A percentile compares a stretch with the other conserved stretches of the same genome.
Evolutionary conservation across 2,113 vertebrate genomes (phyloP).

Genomic region (Eulacestoma nigropectus): DNA sequence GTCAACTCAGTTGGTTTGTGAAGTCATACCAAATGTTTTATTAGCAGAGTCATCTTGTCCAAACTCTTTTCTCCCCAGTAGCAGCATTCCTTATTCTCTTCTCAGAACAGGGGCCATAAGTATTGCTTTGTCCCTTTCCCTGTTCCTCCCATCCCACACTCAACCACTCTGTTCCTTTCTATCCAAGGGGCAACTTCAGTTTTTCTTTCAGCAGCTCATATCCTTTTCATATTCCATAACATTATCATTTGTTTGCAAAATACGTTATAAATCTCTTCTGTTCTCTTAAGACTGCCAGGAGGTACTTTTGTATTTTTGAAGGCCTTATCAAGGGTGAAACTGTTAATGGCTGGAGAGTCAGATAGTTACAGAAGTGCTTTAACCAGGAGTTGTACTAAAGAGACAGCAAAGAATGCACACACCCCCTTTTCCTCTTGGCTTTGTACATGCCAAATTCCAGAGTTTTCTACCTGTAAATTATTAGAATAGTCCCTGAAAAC

Average conservation of each 20-base stretch:
- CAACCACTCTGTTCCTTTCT: not conserved
- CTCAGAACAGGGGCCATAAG: not conserved
- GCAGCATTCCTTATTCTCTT: not conserved
- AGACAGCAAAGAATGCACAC: not conserved
- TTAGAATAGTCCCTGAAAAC: not conserved
- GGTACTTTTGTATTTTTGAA: not conserved
- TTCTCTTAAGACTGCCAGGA: not conserved
- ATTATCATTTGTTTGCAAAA: not conserved
- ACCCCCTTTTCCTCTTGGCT: not conserved
- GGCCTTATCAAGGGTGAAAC: not conserved
- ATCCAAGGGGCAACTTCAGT: not conserved
- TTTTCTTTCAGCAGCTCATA: not conserved
- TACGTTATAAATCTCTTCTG: not conserved
- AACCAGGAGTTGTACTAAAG: not conserved
- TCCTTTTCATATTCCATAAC: not conserved
- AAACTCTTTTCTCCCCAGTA: not conserved
- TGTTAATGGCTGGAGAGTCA: not conserved
- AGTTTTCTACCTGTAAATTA: not conserved
- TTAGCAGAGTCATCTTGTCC: not conserved
- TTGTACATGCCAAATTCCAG: not conserved
- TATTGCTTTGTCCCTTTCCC: not conserved
- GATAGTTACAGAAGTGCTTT: not conserved
- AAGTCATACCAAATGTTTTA: not conserved
- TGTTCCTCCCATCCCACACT: not conserved
- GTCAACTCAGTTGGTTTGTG: not conserved